Evolutionary conservation across 1,140 invertebrate genomes (phyloP).

Genomic region (Agraylea sexmaculata): DNA sequence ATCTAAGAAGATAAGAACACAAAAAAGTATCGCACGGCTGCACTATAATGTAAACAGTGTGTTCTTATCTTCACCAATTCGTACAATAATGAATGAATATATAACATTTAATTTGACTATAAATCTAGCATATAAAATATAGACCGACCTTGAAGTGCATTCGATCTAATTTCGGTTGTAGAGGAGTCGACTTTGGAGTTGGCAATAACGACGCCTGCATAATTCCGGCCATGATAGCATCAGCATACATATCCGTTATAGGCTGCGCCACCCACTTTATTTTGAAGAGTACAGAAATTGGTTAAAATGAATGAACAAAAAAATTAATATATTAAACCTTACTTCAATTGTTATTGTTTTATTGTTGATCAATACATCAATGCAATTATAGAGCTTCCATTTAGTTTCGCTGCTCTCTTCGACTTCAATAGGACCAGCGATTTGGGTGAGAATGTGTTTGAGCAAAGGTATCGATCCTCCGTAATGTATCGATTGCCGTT

Average conservation of each 20-base stretch:
- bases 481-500: constrained; percentile 82
- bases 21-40: too few species aligned
- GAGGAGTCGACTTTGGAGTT: constrained; percentile 46
- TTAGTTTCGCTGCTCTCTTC: constrained; percentile 54
- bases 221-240: constrained; percentile 78
- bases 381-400: constrained; percentile 62
- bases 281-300: background rate
- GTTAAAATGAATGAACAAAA: constrained; percentile 1
- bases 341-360: constrained; percentile 77
- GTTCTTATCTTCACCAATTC: too few species aligned
- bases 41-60: too few species aligned
- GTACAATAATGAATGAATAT: too few species aligned
- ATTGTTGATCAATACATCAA: constrained; percentile 75
- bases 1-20: too few species aligned
- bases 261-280: constrained; percentile 83
- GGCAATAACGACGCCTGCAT: constrained; percentile 61
- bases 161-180: constrained; percentile 59
- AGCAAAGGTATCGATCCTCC: constrained; percentile 65
- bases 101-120: too few species aligned
- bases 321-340: constrained; percentile 11
- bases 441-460: constrained; percentile 70
- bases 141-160: constrained; percentile 68
- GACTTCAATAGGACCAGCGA: constrained; percentile 70
- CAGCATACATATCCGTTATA: constrained; percentile 95
- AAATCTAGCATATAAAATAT: too few species aligned